Base-by-base conservation (phyloP, 1,140 invertebrate species). In the Stegodyphus dumicola region DNA sequence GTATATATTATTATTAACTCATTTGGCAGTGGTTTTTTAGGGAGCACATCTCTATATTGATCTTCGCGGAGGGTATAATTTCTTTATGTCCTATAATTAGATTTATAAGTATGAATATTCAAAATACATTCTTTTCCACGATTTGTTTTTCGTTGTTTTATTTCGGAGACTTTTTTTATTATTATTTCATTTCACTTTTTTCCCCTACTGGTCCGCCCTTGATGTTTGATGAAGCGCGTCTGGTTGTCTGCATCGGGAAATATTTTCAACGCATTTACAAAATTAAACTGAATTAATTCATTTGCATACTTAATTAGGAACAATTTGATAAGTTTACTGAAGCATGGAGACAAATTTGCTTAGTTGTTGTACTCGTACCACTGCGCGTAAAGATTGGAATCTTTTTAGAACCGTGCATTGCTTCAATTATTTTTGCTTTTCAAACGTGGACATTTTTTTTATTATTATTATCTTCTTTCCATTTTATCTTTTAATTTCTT, bases 211-310 rank as follows among this genome's bases (percentile, higher is more conserved):
- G 15, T 56, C 51, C 18, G 7, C 73, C 81, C 81, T 76, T 85
- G 81, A 85, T 85, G 74, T 85, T 85, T 85, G 81, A 85, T 70
- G 81, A 85, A 77, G 81, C 81, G 74, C 66, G 74, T 53, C 71
- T 83, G 33, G 56, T 70, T 83, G 81, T 85, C 74, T 85, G 64
- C 81, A 52, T 67, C 52, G 60, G 49, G 75, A 86, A 86, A 86
- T 86, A 86, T 86, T 86, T 86, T 77, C 84, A 86, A 78, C 84
- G 76, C 81, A 85, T 85, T 86, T 86, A 86, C 84, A 86, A 86
- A 86, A 86, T 86, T 86, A 86, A 86, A 86, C 84, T 86, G 84
- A 86, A 86, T 86, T 86, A 86, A 86, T 86, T 86, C 84, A 86
- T 86, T 86, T 86, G 84, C 84, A 86, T 86, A 71, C 84, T 78